Base-by-base conservation (phyloP, 2,113 vertebrate species). In the Oncorhynchus keta region DNA sequence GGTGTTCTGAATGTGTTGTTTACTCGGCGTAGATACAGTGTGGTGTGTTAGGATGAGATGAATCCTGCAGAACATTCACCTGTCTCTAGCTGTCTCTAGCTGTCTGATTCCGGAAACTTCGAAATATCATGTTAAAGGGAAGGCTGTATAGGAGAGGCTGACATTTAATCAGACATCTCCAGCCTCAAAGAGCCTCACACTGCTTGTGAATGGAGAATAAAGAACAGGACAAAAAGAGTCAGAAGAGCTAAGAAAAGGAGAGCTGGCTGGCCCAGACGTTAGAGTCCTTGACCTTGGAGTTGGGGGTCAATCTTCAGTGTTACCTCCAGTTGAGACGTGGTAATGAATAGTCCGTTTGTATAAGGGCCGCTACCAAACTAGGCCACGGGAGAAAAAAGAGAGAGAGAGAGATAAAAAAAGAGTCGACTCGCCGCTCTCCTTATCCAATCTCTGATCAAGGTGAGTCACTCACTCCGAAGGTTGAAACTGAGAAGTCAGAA, bases 311-410 rank as follows among this genome's bases (percentile, higher is more conserved):
- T 84, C 90, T 77, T 72, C 73, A 68, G 81, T 67, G 80, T 86
- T 87, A 78, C 74, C 81, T 82, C 11, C 59, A 81, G 79, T 83
- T 78, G 68, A 84, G 83, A 79, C 16, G 57, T 48, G 70, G 76
- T 92, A 92, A 92, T 90, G 86, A 91, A 81, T 79, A 86, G 83
- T 86, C 85, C 85, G 72, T 83, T 80, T 57, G 70, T 78, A 82
- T 85, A 79, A 91, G 84, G 67, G 78, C 73, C 85, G 74, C 77
- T 77, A 76, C 79, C 79, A 85, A 93, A 90, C 70, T 89, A 85
- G 89, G 90, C 80, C 88, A 89, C 67, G 64, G 69, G 75, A 48
- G 64, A 39, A 9, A 39, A 1, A 39, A 39, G 39, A 39, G 39
- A 39, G 35, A 39, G 7, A 39, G 35, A 39, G 39, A 45, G 39